Evolutionary conservation across 2,888 invertebrate genomes (phyloP).

Genomic region (Pocota personata): DNA sequence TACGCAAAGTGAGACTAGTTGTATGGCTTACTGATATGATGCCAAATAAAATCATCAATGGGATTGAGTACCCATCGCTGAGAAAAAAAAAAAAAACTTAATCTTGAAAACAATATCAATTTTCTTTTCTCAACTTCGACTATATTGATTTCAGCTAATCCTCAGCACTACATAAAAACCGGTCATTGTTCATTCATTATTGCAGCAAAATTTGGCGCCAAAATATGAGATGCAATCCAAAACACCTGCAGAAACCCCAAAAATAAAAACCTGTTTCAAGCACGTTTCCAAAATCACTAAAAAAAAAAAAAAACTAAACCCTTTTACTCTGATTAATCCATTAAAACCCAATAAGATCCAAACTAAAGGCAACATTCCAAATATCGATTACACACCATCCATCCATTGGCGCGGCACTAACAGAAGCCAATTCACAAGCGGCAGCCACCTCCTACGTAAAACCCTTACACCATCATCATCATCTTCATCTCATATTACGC

Average conservation of each 20-base stretch:
- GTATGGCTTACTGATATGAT: too few relatives aligned
- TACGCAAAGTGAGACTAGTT: too few relatives aligned
- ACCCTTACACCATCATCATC: constrained; percentile 25
- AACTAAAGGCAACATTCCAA: constrained; percentile 58
- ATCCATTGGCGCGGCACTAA: constrained; percentile 28
- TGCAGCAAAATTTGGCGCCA: constrained; percentile 52
- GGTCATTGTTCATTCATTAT: constrained; percentile 53
- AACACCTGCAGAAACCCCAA: constrained; percentile 55
- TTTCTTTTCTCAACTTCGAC: not conserved
- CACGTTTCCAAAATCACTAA: constrained; percentile 8
- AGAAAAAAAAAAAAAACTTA: not conserved
- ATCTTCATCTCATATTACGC: constrained; percentile 53
- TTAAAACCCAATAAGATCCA: constrained; percentile 54
- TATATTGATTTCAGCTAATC: constrained; percentile 29
- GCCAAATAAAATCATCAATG: not conserved
- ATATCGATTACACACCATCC: constrained; percentile 66
- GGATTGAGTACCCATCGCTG: not conserved
- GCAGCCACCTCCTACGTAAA: constrained; percentile 20
- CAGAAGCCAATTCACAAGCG: constrained; percentile 53
- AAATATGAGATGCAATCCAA: constrained; percentile 39
- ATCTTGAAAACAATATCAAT: not conserved
- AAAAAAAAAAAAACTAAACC: not conserved
- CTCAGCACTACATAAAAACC: not conserved
- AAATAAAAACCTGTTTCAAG: constrained; percentile 16
- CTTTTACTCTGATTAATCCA: constrained; percentile 46